Conservation (phyloP, 2,113 vertebrate species). For the Ramphastos sulfuratus region DNA sequence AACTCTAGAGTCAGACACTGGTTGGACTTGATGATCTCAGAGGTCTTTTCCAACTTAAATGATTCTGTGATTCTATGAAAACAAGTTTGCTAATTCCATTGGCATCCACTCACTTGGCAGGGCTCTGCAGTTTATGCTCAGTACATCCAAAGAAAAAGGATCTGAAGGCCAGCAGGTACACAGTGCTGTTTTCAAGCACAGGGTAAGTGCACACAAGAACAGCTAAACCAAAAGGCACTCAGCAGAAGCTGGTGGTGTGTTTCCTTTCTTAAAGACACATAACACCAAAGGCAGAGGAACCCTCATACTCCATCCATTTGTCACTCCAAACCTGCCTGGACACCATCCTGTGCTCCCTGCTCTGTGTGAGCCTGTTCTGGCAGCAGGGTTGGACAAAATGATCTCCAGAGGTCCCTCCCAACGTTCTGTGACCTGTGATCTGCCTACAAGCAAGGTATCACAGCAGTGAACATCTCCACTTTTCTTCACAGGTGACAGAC, state of each 20-base stretch:
- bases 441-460: neutral
- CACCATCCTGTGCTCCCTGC: no score
- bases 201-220: neutral
- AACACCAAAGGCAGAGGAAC: neutral
- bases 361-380: no score
- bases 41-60: no score
- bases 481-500: neutral
- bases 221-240: neutral
- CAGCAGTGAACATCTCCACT: neutral
- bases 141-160: neutral
- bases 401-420: no score
- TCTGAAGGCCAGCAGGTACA: neutral
- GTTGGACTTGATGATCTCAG: no score
- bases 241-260: accelerated
- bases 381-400: no score
- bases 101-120: neutral
- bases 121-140: neutral
- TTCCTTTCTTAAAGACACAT: neutral
- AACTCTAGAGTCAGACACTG: no score
- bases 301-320: neutral
- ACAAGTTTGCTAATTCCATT: neutral
- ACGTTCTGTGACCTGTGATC: no score
- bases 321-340: no score
- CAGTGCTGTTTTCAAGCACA: neutral
- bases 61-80: neutral